These are phyloP conservation scores for Prunella strophiata DNA, from an alignment of 2,797 vertebrate genomes.

Conservation along the genomic window DNA sequence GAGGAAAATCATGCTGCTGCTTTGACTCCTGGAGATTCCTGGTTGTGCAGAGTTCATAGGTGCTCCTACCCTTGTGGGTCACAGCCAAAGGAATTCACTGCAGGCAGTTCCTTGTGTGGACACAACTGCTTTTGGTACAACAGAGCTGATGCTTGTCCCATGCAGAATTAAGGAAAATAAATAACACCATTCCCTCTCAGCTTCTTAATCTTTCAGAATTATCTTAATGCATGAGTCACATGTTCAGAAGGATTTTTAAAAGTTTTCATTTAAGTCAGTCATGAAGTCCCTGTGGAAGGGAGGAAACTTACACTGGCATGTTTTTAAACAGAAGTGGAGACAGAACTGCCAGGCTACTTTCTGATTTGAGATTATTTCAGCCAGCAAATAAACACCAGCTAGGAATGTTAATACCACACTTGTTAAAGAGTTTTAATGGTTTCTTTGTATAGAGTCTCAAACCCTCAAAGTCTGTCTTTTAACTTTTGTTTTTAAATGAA, in stretches of 20 bases:
- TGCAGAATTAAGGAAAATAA: neutral
- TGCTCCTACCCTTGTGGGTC: neutral
- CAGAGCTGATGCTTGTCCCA: neutral
- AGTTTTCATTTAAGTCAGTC: neutral
- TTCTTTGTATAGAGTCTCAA: neutral
- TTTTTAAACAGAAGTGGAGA: neutral
- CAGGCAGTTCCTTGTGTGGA: neutral
- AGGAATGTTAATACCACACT: neutral
- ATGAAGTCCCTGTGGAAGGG: neutral
- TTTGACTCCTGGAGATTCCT: neutral
- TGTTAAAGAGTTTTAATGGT: neutral
- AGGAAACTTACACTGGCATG: neutral
- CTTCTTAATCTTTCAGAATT: neutral
- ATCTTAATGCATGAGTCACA: fast-evolving
- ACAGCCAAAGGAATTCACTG: neutral
- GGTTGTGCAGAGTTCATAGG: neutral
- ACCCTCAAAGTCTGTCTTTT: neutral
- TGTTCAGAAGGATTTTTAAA: neutral
- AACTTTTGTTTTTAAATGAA: conserved; percentile 24
- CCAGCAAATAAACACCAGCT: neutral
- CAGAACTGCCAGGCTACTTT: neutral
- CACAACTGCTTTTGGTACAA: neutral
- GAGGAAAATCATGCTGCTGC: neutral
- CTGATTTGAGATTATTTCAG: neutral
- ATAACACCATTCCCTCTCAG: neutral